Conservation (phyloP, 2,888 invertebrate genomes). For the Spisula solida region DNA sequence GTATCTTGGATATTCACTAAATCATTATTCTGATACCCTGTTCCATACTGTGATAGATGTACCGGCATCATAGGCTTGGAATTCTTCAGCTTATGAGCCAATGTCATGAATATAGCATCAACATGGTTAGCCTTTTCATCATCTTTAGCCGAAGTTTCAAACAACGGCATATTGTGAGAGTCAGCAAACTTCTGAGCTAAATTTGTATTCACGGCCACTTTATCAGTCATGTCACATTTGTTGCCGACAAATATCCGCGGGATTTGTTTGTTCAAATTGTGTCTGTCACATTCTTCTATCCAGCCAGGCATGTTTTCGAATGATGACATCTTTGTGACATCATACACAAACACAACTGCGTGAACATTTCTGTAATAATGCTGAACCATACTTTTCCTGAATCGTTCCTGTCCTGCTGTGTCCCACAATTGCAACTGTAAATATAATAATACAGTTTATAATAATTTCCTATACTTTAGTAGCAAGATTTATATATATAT, state of each 20-base stretch:
- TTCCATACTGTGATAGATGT: conserved; percentile 71
- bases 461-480: too few species aligned
- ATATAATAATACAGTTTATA: neutral
- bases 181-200: conserved; percentile 91
- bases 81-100: conserved; percentile 93
- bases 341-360: conserved; percentile 95
- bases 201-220: conserved; percentile 91
- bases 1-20: conserved; percentile 77
- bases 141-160: conserved; percentile 94
- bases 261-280: conserved; percentile 90
- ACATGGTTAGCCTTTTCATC: conserved; percentile 93
- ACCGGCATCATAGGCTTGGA: conserved; percentile 90
- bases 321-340: conserved; percentile 91
- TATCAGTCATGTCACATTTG: conserved; percentile 91
- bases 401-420: conserved; percentile 94
- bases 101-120: conserved; percentile 94
- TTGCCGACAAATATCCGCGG: conserved; percentile 94
- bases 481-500: too few species aligned
- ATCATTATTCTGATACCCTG: conserved; percentile 70
- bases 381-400: conserved; percentile 93
- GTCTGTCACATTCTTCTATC: conserved; percentile 93
- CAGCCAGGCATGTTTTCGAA: conserved; percentile 92
- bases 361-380: conserved; percentile 95
- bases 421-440: conserved; percentile 93
- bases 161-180: conserved; percentile 91